Evolutionary conservation across 2,888 invertebrate genomes (phyloP).

Genomic region (Dermolepida albohirtum): DNA sequence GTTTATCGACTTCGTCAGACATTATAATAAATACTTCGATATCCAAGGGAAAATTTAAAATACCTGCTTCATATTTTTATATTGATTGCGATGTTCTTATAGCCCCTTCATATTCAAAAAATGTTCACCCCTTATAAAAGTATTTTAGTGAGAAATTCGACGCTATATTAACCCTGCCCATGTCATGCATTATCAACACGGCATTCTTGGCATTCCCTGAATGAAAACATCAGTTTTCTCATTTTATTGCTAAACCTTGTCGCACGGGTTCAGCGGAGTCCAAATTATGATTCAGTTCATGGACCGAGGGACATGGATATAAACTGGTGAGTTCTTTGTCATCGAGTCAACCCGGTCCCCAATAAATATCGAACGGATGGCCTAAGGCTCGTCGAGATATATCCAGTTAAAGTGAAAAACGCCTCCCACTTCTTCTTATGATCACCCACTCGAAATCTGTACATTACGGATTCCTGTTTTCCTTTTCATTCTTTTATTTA

Average conservation of each 20-base stretch:
- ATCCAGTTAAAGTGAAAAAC: slow-evolving; percentile 52
- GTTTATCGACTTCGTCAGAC: too few relatives aligned
- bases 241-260: slow-evolving; percentile 29
- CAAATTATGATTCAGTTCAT: slow-evolving; percentile 59
- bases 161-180: slow-evolving; percentile 1
- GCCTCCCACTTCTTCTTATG: slow-evolving; percentile 42
- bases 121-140: too few relatives aligned
- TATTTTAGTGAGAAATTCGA: too few relatives aligned
- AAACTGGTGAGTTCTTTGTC: slow-evolving; percentile 57
- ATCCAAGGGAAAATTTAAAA: too few relatives aligned
- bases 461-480: slow-evolving; percentile 4
- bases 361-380: slow-evolving; percentile 57
- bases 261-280: slow-evolving; percentile 28
- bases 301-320: slow-evolving; percentile 56
- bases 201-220: slow-evolving; percentile 30
- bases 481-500: slow-evolving; percentile 28
- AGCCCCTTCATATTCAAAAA: too few relatives aligned
- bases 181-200: slow-evolving; percentile 31
- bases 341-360: slow-evolving; percentile 51
- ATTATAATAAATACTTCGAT: too few relatives aligned
- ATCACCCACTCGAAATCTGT: background rate
- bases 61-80: too few relatives aligned
- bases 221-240: slow-evolving; percentile 35
- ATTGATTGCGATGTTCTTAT: too few relatives aligned
- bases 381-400: slow-evolving; percentile 52